Percentiles rank a stretch among this genome's conserved stretches.
Conservation (phyloP, 2,113 vertebrate species). For the Talpa occidentalis region DNA sequence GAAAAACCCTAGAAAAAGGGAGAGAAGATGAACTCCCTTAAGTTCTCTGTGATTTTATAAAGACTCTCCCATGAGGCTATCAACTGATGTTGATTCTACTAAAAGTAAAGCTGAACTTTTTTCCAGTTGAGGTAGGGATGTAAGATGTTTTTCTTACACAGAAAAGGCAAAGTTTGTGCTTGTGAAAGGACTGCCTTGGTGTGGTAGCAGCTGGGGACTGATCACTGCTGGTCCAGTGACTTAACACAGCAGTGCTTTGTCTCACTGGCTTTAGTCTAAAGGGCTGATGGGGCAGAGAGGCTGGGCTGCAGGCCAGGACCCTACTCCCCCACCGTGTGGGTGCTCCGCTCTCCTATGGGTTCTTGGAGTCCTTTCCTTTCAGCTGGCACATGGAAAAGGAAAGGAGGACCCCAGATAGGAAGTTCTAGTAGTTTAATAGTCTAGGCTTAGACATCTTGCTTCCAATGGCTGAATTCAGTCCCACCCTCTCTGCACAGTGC, state of each 20-base stretch:
- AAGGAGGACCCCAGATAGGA: background rate
- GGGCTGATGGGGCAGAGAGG: rapidly evolving
- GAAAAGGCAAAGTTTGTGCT: background rate
- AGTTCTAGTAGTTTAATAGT: too few relatives aligned
- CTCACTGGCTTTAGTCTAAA: background rate
- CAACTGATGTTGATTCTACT: background rate
- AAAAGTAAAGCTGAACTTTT: background rate
- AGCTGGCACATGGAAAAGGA: background rate
- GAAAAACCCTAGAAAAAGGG: background rate
- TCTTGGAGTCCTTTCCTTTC: background rate
- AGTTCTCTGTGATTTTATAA: background rate
- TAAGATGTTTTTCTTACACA: background rate
- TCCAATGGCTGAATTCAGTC: background rate
- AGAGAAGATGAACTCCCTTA: background rate
- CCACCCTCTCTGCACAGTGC: background rate
- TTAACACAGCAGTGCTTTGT: background rate
- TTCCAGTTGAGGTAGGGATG: background rate
- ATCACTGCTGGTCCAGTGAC: rapidly evolving
- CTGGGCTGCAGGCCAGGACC: too few relatives aligned
- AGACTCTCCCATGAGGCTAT: background rate
- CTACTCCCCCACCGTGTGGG: too few relatives aligned
- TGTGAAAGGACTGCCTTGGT: background rate
- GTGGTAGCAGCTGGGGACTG: background rate
- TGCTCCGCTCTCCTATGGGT: rapidly evolving
- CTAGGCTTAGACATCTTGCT: background rate